Conservation (phyloP, 1,140 invertebrate species). For the Atta texana region DNA sequence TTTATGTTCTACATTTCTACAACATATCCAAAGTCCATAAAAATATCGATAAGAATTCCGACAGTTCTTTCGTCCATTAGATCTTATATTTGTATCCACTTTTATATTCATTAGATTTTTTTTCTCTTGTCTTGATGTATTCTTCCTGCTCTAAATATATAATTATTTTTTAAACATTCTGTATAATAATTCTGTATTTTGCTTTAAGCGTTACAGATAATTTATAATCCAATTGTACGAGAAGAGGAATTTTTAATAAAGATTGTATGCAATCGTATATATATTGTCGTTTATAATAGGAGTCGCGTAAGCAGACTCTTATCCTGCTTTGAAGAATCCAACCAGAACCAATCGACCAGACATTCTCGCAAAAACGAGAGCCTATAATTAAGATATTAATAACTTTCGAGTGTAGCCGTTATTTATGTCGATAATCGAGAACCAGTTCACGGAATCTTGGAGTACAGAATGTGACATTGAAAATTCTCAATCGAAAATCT, state of each 20-base stretch:
- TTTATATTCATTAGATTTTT: too few species aligned
- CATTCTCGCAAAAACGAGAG: constrained; percentile 66
- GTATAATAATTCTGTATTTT: neutral
- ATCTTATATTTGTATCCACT: too few species aligned
- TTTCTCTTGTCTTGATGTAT: too few species aligned
- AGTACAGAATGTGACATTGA: neutral
- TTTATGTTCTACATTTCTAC: too few species aligned
- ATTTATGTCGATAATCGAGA: constrained; percentile 40
- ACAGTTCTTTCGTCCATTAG: too few species aligned
- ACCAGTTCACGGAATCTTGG: neutral
- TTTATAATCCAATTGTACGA: constrained; percentile 7
- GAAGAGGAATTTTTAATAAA: constrained; percentile 15
- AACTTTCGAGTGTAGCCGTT: constrained; percentile 50
- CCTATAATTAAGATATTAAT: constrained; percentile 78
- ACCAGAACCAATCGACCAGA: constrained; percentile 72
- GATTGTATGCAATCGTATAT: neutral
- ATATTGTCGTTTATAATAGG: neutral
- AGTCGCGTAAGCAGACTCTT: constrained; percentile 13
- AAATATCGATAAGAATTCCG: too few species aligned
- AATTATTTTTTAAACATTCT: neutral
- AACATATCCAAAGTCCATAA: too few species aligned
- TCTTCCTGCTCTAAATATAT: too few species aligned
- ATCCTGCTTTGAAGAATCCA: constrained; percentile 10
- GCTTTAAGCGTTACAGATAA: neutral
- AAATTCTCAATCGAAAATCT: neutral